These are phyloP conservation scores for Brevimyrus niger DNA, from an alignment of 2,113 vertebrate species.

Conservation along the genomic window DNA sequence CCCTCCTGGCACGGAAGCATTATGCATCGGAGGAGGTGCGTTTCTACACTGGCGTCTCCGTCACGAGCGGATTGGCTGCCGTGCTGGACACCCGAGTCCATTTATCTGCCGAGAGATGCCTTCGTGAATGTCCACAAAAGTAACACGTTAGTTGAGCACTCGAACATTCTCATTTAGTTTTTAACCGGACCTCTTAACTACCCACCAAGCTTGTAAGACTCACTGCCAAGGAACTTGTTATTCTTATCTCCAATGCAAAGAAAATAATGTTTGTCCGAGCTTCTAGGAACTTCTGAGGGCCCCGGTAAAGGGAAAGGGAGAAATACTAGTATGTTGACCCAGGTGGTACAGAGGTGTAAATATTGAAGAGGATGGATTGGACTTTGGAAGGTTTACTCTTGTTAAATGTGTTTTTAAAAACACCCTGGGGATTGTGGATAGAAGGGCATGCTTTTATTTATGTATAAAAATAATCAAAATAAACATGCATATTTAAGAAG, in stretches of 20 bases:
- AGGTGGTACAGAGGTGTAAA: neutral
- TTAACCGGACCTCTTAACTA: neutral
- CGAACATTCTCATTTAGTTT: neutral
- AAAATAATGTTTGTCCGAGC: neutral
- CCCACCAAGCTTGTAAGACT: neutral
- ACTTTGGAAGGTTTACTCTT: neutral
- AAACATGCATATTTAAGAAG: neutral
- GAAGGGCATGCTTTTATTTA: neutral
- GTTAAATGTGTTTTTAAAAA: neutral
- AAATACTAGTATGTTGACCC: neutral
- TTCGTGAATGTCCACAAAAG: neutral
- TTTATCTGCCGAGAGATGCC: neutral
- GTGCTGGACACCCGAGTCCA: neutral
- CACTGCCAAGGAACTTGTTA: neutral
- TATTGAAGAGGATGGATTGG: neutral
- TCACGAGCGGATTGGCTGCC: neutral
- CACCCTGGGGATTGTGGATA: neutral
- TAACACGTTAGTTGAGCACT: neutral
- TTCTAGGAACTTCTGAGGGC: neutral
- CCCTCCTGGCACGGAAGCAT: conserved; percentile 86
- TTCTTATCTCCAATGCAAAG: neutral
- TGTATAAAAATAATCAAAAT: neutral
- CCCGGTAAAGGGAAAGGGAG: neutral
- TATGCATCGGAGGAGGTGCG: conserved; percentile 88
- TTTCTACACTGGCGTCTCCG: neutral